phyloP scores from a whole-genome alignment of 2,888 invertebrate species.

The Dendrolimus pini region DNA sequence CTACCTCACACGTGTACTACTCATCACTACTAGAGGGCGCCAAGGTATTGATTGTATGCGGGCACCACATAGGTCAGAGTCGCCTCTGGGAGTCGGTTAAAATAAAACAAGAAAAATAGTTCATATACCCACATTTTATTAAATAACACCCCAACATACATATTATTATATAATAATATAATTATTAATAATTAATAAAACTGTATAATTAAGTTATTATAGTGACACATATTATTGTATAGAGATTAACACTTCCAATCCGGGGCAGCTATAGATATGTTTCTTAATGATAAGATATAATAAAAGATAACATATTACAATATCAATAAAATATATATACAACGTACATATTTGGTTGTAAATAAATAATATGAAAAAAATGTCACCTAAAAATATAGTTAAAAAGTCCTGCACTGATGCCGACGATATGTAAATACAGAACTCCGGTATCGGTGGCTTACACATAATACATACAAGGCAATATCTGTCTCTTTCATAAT shows the following conservation, averaged over 20 bases:
- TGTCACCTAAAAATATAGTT: too few species aligned
- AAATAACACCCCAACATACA: conserved; percentile 19
- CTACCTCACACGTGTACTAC: too few species aligned
- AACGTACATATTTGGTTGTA: background rate
- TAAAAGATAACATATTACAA: conserved; percentile 4
- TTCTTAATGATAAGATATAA: background rate
- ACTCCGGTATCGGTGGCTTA: too few species aligned
- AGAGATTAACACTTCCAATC: conserved; percentile 8
- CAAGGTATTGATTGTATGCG: too few species aligned
- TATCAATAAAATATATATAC: background rate
- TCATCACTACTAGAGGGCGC: too few species aligned
- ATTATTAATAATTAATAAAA: conserved; percentile 5
- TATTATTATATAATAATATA: conserved; percentile 13
- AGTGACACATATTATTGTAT: conserved; percentile 2
- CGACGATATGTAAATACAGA: too few species aligned
- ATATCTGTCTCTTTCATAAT: too few species aligned
- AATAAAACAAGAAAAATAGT: conserved; percentile 43
- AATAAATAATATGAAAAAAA: too few species aligned
- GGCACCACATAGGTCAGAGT: too few species aligned
- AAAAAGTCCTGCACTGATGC: too few species aligned
- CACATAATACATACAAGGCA: too few species aligned
- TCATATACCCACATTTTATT: conserved; percentile 76
- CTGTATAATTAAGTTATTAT: conserved; percentile 8
- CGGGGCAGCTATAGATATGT: conserved; percentile 26
- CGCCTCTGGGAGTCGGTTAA: background rate